phyloP scores from a whole-genome alignment of 30 jellyfish, hydroid and myxozoan species.

The Sanderia malayensis region DNA sequence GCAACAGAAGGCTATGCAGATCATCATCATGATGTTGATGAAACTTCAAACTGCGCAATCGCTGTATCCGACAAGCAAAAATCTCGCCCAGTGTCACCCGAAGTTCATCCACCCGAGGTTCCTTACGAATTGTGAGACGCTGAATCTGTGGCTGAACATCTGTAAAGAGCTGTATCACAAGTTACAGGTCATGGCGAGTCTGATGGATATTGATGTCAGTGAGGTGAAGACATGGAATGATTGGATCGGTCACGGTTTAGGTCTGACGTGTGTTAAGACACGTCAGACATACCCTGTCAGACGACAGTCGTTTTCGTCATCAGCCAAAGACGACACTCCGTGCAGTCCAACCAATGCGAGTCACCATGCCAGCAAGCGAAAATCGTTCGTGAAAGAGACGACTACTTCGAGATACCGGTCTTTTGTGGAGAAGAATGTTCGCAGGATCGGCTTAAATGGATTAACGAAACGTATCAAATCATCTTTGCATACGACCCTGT shows the following conservation, averaged over 20 bases:
- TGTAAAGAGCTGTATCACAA: constrained; percentile 73
- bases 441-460: constrained; percentile 70
- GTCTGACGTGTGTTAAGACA: constrained; percentile 75
- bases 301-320: constrained; percentile 16
- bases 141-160: constrained; percentile 73
- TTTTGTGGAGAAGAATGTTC: constrained; percentile 82
- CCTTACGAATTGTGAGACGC: constrained; percentile 62
- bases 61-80: constrained; percentile 66
- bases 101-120: constrained; percentile 38
- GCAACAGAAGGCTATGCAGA: constrained; percentile 65
- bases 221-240: constrained; percentile 70
- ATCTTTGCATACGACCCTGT: constrained; percentile 57
- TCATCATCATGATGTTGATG: constrained; percentile 46
- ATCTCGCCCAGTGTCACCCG: constrained; percentile 51
- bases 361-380: constrained; percentile 28
- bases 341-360: constrained; percentile 5
- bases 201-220: constrained; percentile 59
- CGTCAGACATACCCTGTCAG: constrained; percentile 38
- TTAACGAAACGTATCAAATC: constrained; percentile 53
- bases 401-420: constrained; percentile 87
- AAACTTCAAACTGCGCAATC: constrained; percentile 53
- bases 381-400: constrained; percentile 59
- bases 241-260: constrained; percentile 85
- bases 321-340: constrained; percentile 13
- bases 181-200: constrained; percentile 62